phyloP scores from a whole-genome alignment of 2,113 vertebrate species.

The Boleophthalmus pectinirostris region DNA sequence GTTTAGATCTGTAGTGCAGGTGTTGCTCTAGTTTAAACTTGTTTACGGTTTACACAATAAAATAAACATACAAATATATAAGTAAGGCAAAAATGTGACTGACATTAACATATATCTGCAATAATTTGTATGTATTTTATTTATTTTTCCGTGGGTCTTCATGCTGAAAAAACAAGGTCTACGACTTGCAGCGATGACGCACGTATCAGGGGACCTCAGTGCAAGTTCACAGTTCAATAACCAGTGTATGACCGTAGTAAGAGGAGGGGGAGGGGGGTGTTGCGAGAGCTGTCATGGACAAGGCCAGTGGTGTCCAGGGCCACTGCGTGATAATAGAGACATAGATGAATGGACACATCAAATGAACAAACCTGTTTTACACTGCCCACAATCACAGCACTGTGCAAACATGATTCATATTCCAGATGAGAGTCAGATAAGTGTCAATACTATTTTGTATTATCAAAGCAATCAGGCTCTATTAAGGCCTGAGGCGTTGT shows the following conservation, averaged over 20 bases:
- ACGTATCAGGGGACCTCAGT: neutral
- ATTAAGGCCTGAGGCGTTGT: neutral
- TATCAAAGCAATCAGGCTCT: slow-evolving; percentile 3
- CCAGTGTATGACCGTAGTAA: neutral
- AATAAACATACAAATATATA: no score
- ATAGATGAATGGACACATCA: slow-evolving; percentile 22
- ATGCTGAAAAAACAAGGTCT: neutral
- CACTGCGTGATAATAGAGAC: slow-evolving; percentile 24
- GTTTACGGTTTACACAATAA: no score
- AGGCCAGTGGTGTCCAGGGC: slow-evolving; percentile 29
- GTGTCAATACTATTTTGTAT: slow-evolving; percentile 9
- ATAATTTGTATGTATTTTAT: no score
- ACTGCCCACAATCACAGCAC: slow-evolving; percentile 3
- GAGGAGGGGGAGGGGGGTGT: slow-evolving; percentile 5
- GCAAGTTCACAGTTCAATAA: slow-evolving; percentile 8
- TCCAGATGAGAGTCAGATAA: slow-evolving; percentile 14
- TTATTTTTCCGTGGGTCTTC: no score
- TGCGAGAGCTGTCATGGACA: slow-evolving; percentile 26
- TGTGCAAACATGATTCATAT: slow-evolving; percentile 14
- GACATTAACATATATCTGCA: no score
- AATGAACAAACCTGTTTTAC: slow-evolving; percentile 10
- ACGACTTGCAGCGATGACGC: neutral
- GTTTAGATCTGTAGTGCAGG: no score
- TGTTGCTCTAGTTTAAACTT: no score
- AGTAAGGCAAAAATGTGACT: no score